Evolutionary conservation across 2,888 invertebrate species (phyloP), one percentile per base, ranked within the genome.

Genomic region (Dyspetes luteomarginatus): DNA sequence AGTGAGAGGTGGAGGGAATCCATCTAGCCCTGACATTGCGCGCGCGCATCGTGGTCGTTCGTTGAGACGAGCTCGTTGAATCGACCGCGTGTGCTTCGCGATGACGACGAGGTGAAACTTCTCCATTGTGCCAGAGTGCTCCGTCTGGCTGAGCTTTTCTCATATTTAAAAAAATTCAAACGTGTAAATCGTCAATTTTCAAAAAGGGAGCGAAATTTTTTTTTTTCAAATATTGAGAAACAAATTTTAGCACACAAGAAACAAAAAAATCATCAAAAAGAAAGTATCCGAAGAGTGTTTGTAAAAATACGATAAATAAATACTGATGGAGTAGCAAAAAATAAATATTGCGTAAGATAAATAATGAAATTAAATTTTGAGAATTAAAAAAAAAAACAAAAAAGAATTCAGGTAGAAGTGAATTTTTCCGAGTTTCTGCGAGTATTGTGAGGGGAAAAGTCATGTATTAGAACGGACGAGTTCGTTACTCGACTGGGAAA

Each of bases 11-110:
- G 85, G 78, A 67, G 64, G 64, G 9, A 65, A 17, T n/a, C 62
- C 17, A n/a, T 69, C 71, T 85, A 87, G 88, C 90, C 90, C 78
- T 90, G 90, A 90, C 90, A 89, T 90, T 90, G 89, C 88, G 86
- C 84, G 84, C 85, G 87, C 86, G 85, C 86, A 78, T 67, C 60
- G 81, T 79, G 73, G 64, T 58, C 71, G 72, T 74, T 45, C 55
- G 15, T 15, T 41, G 52, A 48, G 5, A 5, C 7, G 50, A 69
- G 43, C 73, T 45, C 56, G 82, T 83, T 71, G 84, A 83, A 88
- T 86, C 87, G 88, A 88, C 86, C 86, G 87, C 85, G 85, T 79
- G 83, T 81, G 76, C 81, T 77, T 77, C 82, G 81, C 74, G 73
- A 82, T 60, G 75, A 82, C 73, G 72, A 75, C 84, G 83, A 81